Percentiles rank a stretch among this genome's conserved stretches.
Evolutionary conservation across 2,888 invertebrate species (phyloP).

Genomic region (Ornithoptera priamus): DNA sequence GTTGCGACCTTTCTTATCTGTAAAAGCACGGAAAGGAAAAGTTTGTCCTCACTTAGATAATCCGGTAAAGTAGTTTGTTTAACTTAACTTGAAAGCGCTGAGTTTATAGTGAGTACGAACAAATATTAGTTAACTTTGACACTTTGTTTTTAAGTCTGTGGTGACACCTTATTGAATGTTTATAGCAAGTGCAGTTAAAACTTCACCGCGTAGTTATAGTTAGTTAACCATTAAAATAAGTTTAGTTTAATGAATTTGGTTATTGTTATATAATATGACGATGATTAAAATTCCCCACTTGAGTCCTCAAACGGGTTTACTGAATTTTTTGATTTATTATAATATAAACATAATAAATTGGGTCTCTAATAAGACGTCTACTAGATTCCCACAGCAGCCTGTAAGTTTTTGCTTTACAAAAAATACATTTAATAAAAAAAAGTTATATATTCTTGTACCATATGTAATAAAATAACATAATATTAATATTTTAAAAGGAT

Average conservation of each 20-base stretch:
- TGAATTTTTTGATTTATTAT: no score
- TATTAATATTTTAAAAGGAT: no score
- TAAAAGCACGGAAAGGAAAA: constrained; percentile 29
- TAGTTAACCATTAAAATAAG: neutral
- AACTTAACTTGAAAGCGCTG: constrained; percentile 27
- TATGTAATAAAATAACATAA: no score
- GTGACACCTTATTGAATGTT: constrained; percentile 16
- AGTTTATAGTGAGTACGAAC: constrained; percentile 26
- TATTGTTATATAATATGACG: neutral
- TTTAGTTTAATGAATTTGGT: neutral
- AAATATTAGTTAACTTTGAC: constrained; percentile 30
- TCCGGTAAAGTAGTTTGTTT: constrained; percentile 31
- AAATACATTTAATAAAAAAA: no score
- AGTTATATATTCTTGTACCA: no score
- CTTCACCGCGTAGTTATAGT: neutral
- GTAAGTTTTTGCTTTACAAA: no score
- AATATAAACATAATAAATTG: no score
- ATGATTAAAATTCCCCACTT: neutral
- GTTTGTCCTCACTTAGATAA: constrained; percentile 30
- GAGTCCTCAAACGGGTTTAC: no score
- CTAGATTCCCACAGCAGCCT: no score
- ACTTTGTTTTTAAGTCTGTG: constrained; percentile 21
- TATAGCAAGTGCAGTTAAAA: neutral
- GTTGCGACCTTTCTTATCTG: constrained; percentile 29
- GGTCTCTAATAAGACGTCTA: no score